Base-by-base conservation (phyloP, 2,888 invertebrate species). In the Pristionchus fissidentatus region DNA sequence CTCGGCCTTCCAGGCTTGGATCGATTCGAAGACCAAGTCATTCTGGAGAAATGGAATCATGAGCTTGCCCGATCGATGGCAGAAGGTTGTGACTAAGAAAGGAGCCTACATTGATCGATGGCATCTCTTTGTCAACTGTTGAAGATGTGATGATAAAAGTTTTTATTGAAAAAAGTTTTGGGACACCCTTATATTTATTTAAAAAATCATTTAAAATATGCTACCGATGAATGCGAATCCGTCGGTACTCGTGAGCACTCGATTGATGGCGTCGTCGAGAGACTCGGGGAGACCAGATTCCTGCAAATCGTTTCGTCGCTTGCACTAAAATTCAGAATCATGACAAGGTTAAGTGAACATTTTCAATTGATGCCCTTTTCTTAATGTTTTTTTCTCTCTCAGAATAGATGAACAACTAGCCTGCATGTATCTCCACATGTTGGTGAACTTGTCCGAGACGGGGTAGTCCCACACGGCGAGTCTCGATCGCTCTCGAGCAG, bases 401-500 rank as follows among this genome's bases (percentile, higher is more conserved):
- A 60, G 10, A n/a, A 60, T 60, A 15, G 8, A 60, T 60, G 22
- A 60, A 26, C 15, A 8, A n/a, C n/a, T 13, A 5, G 57, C 79
- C 66, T 89, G 87, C 89, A 89, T 89, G 78, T 88, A 89, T 57
- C 97, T 96, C 96, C 97, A 97, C 95, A 99, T 97, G 93, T 98
- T 98, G 60, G 97, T 98, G 93, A 97, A 98, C 92, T 97, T 98
- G 93, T 98, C 97, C 91, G 97, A 97, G 0, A 98, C 97, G 0
- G 98, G 98, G 93, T 98, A 98, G 93, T 98, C 98, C 98, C 98
- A 98, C 0, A 98, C 98, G 0, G 98, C 98, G 26, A 98, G 93
- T 93, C 97, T 96, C 0, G 97, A 96, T 46, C 97, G 94, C 92
- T 98, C 97, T 5, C 96, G 95, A 84, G 97, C 96, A 35, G 95